phyloP scores from a whole-genome alignment of 2,797 vertebrate species.

The Odontamblyopus rebecca region DNA sequence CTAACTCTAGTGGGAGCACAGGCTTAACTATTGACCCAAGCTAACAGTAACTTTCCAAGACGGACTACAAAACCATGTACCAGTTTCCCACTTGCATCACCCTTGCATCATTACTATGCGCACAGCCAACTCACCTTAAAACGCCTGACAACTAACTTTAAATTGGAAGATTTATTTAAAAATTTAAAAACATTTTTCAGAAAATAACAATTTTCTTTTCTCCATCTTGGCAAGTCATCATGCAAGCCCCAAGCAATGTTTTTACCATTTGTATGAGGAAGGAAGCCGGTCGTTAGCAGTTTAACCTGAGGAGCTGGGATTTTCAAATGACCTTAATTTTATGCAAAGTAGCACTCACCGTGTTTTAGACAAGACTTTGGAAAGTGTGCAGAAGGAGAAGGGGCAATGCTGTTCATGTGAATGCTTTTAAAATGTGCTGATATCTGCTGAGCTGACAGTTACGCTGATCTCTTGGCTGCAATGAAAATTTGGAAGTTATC shows the following conservation, averaged over 20 bases:
- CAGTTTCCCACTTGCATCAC: conserved; percentile 49
- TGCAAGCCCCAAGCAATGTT: conserved; percentile 23
- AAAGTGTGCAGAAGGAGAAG: conserved; percentile 7
- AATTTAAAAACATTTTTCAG: conserved; percentile 10
- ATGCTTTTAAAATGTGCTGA: not conserved
- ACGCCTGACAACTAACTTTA: conserved; percentile 54
- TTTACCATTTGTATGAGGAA: conserved; percentile 18
- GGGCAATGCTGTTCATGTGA: conserved; percentile 8
- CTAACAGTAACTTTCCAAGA: conserved; percentile 26
- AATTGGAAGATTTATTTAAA: conserved; percentile 52
- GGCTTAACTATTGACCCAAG: conserved; percentile 59
- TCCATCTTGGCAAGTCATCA: conserved; percentile 22
- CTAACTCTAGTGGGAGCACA: conserved; percentile 25
- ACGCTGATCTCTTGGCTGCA: not conserved
- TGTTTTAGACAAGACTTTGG: not conserved
- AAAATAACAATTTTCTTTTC: conserved; percentile 27
- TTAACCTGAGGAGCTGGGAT: conserved; percentile 10
- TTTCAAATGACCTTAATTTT: conserved; percentile 6
- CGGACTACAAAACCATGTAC: conserved; percentile 34
- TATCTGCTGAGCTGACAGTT: not conserved
- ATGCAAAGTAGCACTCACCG: not conserved
- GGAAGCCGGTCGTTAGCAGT: conserved; percentile 15
- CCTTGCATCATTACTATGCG: conserved; percentile 48
- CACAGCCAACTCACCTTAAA: conserved; percentile 49
- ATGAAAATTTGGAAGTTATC: not conserved